phyloP scores from a whole-genome alignment of 2,888 invertebrate species.

The Rotaria magnacalcarata region DNA sequence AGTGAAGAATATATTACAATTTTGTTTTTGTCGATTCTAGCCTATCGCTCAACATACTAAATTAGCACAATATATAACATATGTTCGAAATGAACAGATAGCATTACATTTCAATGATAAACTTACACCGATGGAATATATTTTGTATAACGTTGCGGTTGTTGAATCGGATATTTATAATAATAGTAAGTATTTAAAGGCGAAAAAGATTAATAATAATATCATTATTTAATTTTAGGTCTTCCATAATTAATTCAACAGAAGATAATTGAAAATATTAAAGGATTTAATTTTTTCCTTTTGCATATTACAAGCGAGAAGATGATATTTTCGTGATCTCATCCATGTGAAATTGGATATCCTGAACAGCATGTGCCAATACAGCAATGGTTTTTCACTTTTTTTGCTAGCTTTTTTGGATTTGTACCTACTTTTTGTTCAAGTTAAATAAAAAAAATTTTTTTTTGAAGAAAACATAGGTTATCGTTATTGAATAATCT shows the following conservation, averaged over 20 bases:
- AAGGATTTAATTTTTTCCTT: neutral
- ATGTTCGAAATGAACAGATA: neutral
- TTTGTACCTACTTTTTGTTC: neutral
- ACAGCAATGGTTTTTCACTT: neutral
- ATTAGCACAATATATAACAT: neutral
- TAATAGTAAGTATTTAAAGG: neutral
- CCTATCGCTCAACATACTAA: neutral
- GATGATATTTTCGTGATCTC: neutral
- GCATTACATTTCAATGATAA: constrained; percentile 12
- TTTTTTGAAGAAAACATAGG: neutral
- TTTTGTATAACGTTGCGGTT: constrained; percentile 24
- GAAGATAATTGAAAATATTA: neutral
- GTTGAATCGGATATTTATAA: constrained; percentile 17
- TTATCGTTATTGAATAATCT: no score
- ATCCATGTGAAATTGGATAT: neutral
- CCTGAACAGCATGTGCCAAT: neutral
- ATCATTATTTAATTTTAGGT: neutral
- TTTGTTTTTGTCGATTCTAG: neutral
- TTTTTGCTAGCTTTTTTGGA: neutral
- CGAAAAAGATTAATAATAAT: neutral
- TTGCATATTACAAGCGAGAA: neutral
- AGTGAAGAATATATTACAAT: no score
- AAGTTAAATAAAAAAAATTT: neutral
- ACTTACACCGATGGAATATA: constrained; percentile 25
- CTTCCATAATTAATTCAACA: neutral